Conservation (phyloP, 2,888 invertebrate species). For the Hoplodrina ambigua region DNA sequence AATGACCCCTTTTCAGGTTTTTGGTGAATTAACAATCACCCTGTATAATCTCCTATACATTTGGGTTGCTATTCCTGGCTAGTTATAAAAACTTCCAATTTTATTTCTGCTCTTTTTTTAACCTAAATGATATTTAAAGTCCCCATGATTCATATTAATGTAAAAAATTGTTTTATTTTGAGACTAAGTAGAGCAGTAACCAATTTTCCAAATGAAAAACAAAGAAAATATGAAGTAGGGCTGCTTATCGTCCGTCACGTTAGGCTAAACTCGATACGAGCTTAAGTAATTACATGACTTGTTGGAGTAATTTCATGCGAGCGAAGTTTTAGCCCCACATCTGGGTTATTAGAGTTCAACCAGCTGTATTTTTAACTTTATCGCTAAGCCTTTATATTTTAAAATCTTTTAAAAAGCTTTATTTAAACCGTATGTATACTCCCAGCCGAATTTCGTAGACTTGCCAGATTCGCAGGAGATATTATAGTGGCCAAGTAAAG, state of each 20-base stretch:
- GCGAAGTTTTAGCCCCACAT: slow-evolving; percentile 37
- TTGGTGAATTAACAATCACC: no score
- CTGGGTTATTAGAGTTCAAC: slow-evolving; percentile 43
- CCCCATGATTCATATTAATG: neutral
- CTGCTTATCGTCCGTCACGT: slow-evolving; percentile 39
- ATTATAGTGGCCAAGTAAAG: no score
- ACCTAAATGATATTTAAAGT: neutral
- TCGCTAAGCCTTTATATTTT: slow-evolving; percentile 16
- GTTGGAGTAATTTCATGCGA: slow-evolving; percentile 32
- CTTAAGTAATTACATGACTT: slow-evolving; percentile 53
- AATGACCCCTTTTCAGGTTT: no score
- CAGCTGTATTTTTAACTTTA: slow-evolving; percentile 24
- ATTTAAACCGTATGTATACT: no score
- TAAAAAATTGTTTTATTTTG: slow-evolving; percentile 1
- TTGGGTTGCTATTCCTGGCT: no score
- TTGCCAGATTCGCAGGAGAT: no score
- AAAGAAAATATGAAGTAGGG: slow-evolving; percentile 29
- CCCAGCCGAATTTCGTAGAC: no score
- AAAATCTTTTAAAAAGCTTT: neutral
- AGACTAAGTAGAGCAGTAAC: slow-evolving; percentile 29
- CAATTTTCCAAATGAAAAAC: slow-evolving; percentile 43
- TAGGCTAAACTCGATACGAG: slow-evolving; percentile 19
- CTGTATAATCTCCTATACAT: no score
- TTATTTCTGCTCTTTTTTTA: no score
- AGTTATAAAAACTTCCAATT: no score